Evolutionary conservation across 2,113 vertebrate species (phyloP).

Genomic region (Pollimyrus isidori): DNA sequence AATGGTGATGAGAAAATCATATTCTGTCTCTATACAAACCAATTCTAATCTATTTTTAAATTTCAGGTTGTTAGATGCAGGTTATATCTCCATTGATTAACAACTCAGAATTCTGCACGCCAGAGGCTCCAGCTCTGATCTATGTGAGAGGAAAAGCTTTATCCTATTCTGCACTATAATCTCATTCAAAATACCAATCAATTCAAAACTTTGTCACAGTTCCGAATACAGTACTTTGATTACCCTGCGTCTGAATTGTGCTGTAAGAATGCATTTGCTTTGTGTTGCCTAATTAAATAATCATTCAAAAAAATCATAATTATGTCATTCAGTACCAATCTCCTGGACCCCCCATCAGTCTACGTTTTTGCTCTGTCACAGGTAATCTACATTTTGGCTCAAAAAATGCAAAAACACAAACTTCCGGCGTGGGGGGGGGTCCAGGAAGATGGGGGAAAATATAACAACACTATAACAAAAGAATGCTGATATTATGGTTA

Average conservation of each 20-base stretch:
- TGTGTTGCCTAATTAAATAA: neutral
- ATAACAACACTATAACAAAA: neutral
- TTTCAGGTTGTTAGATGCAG: neutral
- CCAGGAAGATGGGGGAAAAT: neutral
- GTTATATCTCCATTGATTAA: neutral
- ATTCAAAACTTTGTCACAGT: neutral
- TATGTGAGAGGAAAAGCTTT: neutral
- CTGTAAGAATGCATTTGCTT: neutral
- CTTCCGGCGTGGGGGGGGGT: neutral
- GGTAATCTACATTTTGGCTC: neutral
- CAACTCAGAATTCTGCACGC: neutral
- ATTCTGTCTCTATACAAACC: neutral
- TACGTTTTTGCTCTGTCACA: neutral
- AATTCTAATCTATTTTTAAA: neutral
- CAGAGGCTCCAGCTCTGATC: neutral
- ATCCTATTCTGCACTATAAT: neutral
- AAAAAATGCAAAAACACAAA: neutral
- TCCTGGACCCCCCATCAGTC: neutral
- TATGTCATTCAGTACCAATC: neutral
- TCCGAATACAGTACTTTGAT: neutral
- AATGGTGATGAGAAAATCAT: neutral
- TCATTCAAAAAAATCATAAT: neutral
- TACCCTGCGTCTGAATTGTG: neutral
- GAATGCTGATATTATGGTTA: neutral
- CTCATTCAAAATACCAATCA: neutral